phyloP scores from a whole-genome alignment of 2,797 vertebrate genomes.

The Tragelaphus eurycerus region DNA sequence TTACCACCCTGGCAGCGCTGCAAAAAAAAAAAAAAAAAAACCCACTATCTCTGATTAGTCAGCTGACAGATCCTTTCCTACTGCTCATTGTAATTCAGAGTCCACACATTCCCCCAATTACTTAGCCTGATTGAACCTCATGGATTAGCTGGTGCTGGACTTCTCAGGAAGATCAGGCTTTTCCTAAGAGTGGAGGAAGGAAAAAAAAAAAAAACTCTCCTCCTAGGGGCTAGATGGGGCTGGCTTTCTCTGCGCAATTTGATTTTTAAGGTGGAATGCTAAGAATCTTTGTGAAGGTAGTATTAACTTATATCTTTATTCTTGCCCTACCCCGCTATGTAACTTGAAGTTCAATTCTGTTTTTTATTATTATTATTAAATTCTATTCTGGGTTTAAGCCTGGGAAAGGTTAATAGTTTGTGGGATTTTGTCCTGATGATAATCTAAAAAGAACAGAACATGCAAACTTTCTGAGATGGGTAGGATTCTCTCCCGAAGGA shows the following conservation, averaged over 20 bases:
- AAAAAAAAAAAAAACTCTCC: background rate
- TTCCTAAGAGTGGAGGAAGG: slow-evolving; percentile 42
- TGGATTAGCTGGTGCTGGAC: slow-evolving; percentile 36
- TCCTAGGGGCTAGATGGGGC: slow-evolving; percentile 35
- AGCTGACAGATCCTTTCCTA: slow-evolving; percentile 70
- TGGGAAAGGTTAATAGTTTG: background rate
- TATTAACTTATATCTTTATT: background rate
- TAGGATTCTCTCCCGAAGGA: slow-evolving; percentile 1
- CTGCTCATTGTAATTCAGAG: slow-evolving; percentile 75
- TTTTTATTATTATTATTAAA: background rate
- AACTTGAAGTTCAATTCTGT: background rate
- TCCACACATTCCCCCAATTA: slow-evolving; percentile 61
- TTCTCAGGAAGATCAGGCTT: slow-evolving; percentile 23
- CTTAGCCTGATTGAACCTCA: slow-evolving; percentile 70
- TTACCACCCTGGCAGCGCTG: slow-evolving; percentile 58
- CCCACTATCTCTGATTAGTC: slow-evolving; percentile 64
- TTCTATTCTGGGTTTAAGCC: background rate
- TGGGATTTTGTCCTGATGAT: slow-evolving; percentile 8
- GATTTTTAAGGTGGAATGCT: slow-evolving; percentile 81
- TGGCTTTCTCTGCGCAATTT: slow-evolving; percentile 56
- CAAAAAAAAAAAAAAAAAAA: background rate
- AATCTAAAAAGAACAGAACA: slow-evolving; percentile 27
- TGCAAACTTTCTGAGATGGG: slow-evolving; percentile 23
- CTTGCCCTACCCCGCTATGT: background rate
- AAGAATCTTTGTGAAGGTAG: slow-evolving; percentile 73